Conservation (phyloP, 1,140 invertebrate species). For the Hetaerina americana region DNA sequence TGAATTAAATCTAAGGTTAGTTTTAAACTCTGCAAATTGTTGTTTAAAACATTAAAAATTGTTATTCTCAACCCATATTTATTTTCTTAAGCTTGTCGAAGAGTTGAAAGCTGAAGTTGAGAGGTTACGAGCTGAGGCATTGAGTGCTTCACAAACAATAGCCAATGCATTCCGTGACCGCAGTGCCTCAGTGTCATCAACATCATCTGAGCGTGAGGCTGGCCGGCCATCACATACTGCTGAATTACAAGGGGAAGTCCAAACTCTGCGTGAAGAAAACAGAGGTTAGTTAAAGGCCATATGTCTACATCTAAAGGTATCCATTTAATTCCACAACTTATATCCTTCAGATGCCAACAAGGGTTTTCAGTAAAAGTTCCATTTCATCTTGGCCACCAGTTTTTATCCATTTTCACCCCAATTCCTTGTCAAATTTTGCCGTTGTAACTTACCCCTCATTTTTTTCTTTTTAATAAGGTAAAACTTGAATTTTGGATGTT, state of each 20-base stretch:
- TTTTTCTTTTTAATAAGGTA: no score
- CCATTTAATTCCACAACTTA: no score
- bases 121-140: constrained; percentile 30
- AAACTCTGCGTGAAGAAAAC: constrained; percentile 47
- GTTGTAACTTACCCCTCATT: no score
- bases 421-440: no score
- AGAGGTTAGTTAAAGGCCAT: constrained; percentile 48
- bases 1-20: no score
- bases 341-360: no score
- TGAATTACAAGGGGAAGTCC: constrained; percentile 37
- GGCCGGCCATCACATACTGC: constrained; percentile 24
- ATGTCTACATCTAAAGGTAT: no score
- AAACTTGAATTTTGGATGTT: no score
- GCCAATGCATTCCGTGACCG: constrained; percentile 13
- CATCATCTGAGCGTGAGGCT: constrained; percentile 12
- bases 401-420: no score
- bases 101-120: constrained; percentile 39
- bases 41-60: not conserved
- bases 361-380: no score
- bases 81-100: constrained; percentile 29
- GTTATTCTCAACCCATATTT: not conserved
- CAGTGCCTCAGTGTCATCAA: constrained; percentile 7
- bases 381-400: no score
- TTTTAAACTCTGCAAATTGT: no score
- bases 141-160: constrained; percentile 48